These are phyloP conservation scores for Hystrix brachyura DNA, from an alignment of 2,113 vertebrate species.

Conservation along the genomic window DNA sequence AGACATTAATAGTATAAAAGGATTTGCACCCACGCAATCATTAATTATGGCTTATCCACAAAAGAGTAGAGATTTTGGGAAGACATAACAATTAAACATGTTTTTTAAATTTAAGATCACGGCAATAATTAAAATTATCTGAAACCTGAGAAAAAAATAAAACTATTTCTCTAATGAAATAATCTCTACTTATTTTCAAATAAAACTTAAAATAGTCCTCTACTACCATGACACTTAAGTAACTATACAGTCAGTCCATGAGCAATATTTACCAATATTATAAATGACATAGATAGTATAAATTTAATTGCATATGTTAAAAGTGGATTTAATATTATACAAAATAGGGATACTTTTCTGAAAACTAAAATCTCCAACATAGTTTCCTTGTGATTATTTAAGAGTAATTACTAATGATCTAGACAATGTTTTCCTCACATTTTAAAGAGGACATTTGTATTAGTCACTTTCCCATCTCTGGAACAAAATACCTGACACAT, in stretches of 20 bases:
- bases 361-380: not conserved
- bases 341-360: not conserved
- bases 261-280: not conserved
- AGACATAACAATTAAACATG: not conserved
- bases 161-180: conserved; percentile 5
- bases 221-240: not conserved
- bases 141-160: not conserved
- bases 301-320: not conserved
- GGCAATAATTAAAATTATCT: conserved; percentile 4
- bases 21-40: not conserved
- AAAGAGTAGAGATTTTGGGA: not conserved
- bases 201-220: conserved; percentile 4
- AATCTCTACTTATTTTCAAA: conserved; percentile 33
- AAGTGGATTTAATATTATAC: not conserved
- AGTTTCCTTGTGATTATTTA: conserved; percentile 1
- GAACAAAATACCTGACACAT: not conserved
- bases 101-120: not conserved
- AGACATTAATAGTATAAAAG: not conserved
- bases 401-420: not conserved
- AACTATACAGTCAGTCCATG: not conserved
- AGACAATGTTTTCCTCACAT: not conserved
- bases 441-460: not conserved
- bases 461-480: not conserved
- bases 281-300: conserved; percentile 13
- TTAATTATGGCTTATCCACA: not conserved